Base-by-base conservation (phyloP, 2,888 invertebrate species). In the Diabrotica balteata region DNA sequence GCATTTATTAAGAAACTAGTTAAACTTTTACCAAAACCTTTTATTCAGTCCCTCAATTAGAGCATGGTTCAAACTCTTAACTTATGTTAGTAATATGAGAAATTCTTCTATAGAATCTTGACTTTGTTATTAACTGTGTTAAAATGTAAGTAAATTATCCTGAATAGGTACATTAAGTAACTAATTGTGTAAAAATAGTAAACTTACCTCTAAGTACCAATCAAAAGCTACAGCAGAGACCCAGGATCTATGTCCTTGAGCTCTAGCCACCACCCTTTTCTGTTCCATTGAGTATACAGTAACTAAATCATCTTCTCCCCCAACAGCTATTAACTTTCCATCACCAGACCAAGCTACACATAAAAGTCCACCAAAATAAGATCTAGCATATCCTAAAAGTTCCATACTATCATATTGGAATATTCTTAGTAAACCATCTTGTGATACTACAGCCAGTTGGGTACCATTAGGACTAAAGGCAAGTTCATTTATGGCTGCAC, bases 261-360 rank as follows among this genome's bases (percentile, higher is more conserved):
- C 98, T 52, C 99, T 87, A n/a, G 98, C 98, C 7, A 98, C 95
- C 7, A 98, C 97, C 59, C 96, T 87, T 74, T 95, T 90, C 81
- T 98, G 97, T 73, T 90, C 88, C 82, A 97, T 91, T 60, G 95
- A 96, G 94, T 97, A 99, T 49, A 99, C 94, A 0, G 98, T 98
- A 60, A 99, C 95, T 68, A 99, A 87, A 86, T 99, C 99, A 86
- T 99, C 99, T 85, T 99, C 99, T 6, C 99, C 99, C 0, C 99
- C 99, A 0, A 96, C 96, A 0, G 96, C 96, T 59, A 97, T 96
- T 80, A 97, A 95, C 80, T 93, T 92, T 50, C 95, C 93, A 84
- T 99, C 98, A 0, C 97, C 97, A 8, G 98, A 96, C 99, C 99
- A 99, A 80, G 96, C 94, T 4, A 98, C 97, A 84, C 98, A 98